Evolutionary conservation across 2,113 vertebrate genomes (phyloP).

Genomic region (Zootoca vivipara): DNA sequence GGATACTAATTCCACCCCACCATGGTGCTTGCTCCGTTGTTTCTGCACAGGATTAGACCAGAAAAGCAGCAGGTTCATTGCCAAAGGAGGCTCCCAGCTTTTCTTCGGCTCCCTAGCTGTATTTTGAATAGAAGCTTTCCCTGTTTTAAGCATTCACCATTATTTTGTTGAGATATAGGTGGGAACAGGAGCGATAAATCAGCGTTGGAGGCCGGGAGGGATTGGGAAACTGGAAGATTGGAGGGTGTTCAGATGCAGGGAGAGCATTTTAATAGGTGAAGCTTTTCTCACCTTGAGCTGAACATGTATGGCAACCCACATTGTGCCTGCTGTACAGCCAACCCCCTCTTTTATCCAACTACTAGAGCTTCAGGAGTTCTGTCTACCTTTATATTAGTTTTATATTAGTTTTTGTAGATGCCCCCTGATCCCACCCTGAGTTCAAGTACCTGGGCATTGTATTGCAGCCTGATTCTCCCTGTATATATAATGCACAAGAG

Average conservation of each 20-base stretch:
- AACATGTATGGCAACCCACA: no score
- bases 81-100: neutral
- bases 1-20: no score
- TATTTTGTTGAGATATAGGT: neutral
- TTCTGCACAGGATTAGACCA: neutral
- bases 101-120: neutral
- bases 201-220: neutral
- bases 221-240: no score
- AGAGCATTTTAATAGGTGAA: neutral
- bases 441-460: neutral
- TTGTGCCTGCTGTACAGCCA: neutral
- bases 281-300: neutral
- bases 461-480: no score
- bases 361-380: neutral
- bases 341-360: neutral
- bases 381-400: neutral
- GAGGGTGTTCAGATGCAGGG: neutral
- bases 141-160: neutral
- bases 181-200: neutral
- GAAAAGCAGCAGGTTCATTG: accelerated
- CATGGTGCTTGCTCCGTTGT: neutral
- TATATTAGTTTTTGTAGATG: neutral
- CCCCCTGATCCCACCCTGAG: neutral
- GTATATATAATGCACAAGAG: neutral
- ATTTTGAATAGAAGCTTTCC: neutral